Evolutionary conservation across 2,797 vertebrate species (phyloP).

Genomic region (Cuculus canorus): DNA sequence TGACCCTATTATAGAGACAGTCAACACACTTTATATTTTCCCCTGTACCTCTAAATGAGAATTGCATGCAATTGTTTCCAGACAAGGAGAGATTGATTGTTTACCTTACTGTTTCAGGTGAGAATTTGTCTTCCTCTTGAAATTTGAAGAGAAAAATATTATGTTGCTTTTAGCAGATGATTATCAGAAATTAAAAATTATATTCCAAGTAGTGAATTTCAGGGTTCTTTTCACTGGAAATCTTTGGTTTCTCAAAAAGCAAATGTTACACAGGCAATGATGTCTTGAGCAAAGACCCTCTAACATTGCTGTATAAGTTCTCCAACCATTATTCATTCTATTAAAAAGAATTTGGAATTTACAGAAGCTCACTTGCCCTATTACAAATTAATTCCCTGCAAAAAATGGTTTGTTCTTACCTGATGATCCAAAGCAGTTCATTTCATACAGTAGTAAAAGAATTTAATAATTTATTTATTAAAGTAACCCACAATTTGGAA

Average conservation of each 20-base stretch:
- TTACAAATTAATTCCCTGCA: constrained; percentile 30
- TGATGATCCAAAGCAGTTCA: constrained; percentile 15
- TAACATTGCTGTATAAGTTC: not conserved
- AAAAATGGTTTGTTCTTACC: constrained; percentile 27
- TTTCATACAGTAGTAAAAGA: not conserved
- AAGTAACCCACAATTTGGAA: not conserved
- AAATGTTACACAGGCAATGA: not conserved
- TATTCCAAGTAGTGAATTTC: not conserved
- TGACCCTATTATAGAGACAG: not conserved
- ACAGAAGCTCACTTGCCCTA: not conserved
- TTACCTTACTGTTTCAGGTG: not conserved
- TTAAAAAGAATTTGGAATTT: constrained; percentile 29
- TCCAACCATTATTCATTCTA: not conserved
- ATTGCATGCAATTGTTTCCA: not conserved
- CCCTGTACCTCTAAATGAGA: not conserved
- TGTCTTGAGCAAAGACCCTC: constrained; percentile 13
- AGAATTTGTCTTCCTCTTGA: not conserved
- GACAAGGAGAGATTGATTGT: not conserved
- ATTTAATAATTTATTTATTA: constrained; percentile 4
- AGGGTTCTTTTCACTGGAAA: not conserved
- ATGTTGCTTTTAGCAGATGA: not conserved
- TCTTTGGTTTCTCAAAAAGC: not conserved
- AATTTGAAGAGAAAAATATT: not conserved
- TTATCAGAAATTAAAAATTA: constrained; percentile 2
- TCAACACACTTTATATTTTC: not conserved